Evolutionary conservation across 2,113 vertebrate genomes (phyloP).

Genomic region (Python bivittatus): DNA sequence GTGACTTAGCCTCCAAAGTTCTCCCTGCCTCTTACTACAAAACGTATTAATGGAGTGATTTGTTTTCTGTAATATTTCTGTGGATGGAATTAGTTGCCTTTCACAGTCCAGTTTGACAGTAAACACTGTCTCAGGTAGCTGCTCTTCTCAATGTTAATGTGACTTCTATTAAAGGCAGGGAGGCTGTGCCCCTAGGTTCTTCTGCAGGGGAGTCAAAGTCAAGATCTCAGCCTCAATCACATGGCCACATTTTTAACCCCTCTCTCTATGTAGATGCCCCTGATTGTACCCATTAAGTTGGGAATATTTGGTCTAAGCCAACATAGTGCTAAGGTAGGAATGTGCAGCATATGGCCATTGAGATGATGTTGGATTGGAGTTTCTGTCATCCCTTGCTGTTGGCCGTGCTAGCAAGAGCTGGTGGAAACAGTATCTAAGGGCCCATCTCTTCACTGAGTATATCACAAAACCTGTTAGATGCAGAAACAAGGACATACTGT

Average conservation of each 20-base stretch:
- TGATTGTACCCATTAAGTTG: background rate
- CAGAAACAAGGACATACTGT: background rate
- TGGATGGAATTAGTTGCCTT: background rate
- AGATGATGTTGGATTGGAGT: background rate
- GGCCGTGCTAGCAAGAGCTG: background rate
- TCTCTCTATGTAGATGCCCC: background rate
- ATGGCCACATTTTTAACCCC: background rate
- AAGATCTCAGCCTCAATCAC: background rate
- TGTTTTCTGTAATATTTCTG: background rate
- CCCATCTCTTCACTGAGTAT: background rate
- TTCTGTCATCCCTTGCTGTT: background rate
- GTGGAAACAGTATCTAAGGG: background rate
- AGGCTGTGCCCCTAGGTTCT: background rate
- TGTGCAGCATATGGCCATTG: background rate
- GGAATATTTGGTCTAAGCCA: background rate
- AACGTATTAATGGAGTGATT: background rate
- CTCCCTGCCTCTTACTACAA: background rate
- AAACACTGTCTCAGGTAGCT: background rate
- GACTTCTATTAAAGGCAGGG: background rate
- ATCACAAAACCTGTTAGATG: background rate
- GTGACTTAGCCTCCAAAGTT: conserved; percentile 16
- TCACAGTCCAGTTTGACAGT: background rate
- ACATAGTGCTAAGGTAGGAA: background rate
- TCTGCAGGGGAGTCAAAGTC: background rate
- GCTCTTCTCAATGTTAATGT: background rate